phyloP scores from a whole-genome alignment of 2,113 vertebrate species.

The Sporophila hypoxantha region DNA sequence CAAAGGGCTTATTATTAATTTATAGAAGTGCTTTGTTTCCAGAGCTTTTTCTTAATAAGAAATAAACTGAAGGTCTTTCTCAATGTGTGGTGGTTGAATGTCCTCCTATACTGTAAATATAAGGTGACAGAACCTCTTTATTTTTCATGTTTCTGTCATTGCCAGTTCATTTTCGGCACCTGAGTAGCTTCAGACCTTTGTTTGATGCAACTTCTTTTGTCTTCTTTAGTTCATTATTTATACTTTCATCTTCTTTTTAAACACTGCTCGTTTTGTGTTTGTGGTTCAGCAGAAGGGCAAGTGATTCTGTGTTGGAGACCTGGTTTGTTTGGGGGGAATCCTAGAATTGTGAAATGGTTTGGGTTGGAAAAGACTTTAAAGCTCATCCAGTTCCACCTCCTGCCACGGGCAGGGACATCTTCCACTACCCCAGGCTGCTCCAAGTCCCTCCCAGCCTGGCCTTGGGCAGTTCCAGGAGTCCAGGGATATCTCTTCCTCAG shows the following conservation, averaged over 20 bases:
- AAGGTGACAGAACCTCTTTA: background rate
- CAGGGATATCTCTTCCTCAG: background rate
- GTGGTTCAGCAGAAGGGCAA: background rate
- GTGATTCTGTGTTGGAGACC: background rate
- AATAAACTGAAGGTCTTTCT: background rate
- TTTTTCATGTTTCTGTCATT: background rate
- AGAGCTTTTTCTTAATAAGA: background rate
- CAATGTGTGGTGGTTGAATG: background rate
- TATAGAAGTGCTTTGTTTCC: background rate
- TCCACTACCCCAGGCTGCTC: background rate
- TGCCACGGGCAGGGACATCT: background rate
- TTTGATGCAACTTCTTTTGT: background rate
- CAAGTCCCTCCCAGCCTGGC: background rate
- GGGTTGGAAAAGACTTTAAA: background rate
- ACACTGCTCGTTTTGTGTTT: background rate
- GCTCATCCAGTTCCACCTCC: background rate
- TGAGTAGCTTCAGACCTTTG: background rate
- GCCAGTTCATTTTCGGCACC: background rate
- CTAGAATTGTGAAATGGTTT: background rate
- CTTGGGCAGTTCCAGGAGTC: background rate
- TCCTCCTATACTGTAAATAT: background rate
- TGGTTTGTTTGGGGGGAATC: background rate
- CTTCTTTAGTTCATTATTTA: background rate
- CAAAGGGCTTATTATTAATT: constrained; percentile 9
- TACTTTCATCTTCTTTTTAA: background rate